phyloP scores from a whole-genome alignment of 2,113 vertebrate species.

The Excalfactoria chinensis region DNA sequence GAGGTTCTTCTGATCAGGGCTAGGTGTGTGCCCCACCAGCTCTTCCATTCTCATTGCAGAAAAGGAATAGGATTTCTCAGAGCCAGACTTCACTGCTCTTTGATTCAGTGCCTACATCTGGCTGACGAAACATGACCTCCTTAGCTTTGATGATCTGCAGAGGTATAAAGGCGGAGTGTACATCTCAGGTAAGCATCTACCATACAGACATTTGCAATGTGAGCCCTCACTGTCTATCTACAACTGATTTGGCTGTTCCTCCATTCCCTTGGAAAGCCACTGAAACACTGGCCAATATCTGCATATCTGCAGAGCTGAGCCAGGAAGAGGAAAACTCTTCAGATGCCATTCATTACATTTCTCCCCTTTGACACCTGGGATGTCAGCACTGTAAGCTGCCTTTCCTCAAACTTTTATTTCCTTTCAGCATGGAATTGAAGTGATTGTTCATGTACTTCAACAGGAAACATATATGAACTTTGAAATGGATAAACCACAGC shows the following conservation, averaged over 20 bases:
- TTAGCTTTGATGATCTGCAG: not conserved
- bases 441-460: not conserved
- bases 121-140: not conserved
- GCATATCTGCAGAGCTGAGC: not conserved
- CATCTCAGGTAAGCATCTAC: not conserved
- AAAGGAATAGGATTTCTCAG: slow-evolving; percentile 43
- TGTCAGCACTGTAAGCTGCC: not conserved
- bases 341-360: not conserved
- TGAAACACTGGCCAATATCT: not conserved
- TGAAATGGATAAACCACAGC: not conserved
- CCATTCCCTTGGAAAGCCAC: slow-evolving; percentile 1
- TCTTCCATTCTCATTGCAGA: not conserved
- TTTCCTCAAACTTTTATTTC: not conserved
- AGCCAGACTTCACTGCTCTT: not conserved
- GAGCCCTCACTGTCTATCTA: not conserved
- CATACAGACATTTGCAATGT: not conserved
- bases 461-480: not conserved
- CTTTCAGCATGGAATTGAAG: fast-evolving
- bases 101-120: not conserved
- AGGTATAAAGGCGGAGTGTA: not conserved
- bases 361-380: not conserved
- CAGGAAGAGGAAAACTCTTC: not conserved
- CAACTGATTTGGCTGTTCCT: not conserved
- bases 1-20: not conserved
- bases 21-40: not conserved